Percentiles rank a stretch among this genome's conserved stretches.
These are phyloP conservation scores for Carcinoscorpius rotundicauda DNA, from an alignment of 1,140 invertebrate genomes.

Conservation along the genomic window DNA sequence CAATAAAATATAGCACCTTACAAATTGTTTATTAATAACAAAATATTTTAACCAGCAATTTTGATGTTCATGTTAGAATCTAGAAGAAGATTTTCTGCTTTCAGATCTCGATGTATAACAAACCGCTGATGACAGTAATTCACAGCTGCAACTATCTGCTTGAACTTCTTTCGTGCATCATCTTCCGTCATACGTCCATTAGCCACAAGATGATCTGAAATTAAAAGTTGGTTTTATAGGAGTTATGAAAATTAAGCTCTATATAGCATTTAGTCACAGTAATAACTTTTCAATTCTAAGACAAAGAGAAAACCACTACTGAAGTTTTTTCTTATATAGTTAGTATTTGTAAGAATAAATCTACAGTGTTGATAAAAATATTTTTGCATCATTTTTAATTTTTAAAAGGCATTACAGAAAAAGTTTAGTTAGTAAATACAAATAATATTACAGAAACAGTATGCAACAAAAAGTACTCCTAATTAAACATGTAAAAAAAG, in stretches of 20 bases:
- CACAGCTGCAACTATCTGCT: constrained; percentile 88
- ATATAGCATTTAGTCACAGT: not conserved
- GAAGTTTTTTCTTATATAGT: too few species aligned
- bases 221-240: constrained; percentile 32
- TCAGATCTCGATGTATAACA: constrained; percentile 71
- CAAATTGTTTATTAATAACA: too few species aligned
- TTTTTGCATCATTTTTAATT: too few species aligned
- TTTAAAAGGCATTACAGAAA: too few species aligned
- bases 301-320: constrained; percentile 1
- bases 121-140: constrained; percentile 85
- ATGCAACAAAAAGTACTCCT: too few species aligned
- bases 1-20: too few species aligned
- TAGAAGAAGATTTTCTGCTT: constrained; percentile 88
- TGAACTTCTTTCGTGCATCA: constrained; percentile 78
- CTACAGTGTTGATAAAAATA: too few species aligned
- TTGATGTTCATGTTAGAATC: constrained; percentile 91
- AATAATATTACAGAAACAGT: too few species aligned
- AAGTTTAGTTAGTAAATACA: too few species aligned
- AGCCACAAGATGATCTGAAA: constrained; percentile 86
- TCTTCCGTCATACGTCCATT: constrained; percentile 86
- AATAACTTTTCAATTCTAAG: not conserved
- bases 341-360: too few species aligned
- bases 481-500: too few species aligned
- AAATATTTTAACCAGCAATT: constrained; percentile 48
- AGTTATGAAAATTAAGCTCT: not conserved